Conservation (phyloP, 2,113 vertebrate genomes). For the Sisor rabdophorus region DNA sequence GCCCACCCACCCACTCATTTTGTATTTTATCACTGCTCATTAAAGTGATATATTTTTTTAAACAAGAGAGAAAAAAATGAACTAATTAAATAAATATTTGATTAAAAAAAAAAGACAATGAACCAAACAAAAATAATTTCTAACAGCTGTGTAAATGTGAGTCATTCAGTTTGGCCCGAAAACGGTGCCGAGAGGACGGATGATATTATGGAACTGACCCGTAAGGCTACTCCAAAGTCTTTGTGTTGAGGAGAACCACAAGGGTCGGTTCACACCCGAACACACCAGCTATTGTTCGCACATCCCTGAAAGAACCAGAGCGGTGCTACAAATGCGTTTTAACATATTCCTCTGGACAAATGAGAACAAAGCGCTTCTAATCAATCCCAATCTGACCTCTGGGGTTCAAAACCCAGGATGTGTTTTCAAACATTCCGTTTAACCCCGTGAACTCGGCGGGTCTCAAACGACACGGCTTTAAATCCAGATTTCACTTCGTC, state of each 20-base stretch:
- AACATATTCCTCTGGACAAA: not conserved
- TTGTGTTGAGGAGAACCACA: constrained; percentile 12
- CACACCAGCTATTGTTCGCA: constrained; percentile 20
- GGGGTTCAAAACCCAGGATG: not conserved
- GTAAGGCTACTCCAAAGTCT: constrained; percentile 9
- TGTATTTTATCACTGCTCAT: too few species aligned
- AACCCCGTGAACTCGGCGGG: not conserved
- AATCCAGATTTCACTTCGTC: not conserved
- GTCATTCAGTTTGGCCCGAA: not conserved
- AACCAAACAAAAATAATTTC: too few species aligned
- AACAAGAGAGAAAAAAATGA: too few species aligned
- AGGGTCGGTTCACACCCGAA: constrained; percentile 23
- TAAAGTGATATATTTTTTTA: too few species aligned
- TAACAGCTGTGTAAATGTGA: not conserved
- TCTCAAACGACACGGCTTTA: not conserved
- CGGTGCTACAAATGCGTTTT: not conserved
- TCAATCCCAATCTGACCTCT: not conserved
- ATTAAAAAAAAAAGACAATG: too few species aligned
- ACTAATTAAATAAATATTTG: too few species aligned
- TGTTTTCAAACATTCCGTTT: not conserved
- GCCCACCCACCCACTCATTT: too few species aligned
- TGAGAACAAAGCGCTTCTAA: not conserved
- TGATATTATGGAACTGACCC: constrained; percentile 10
- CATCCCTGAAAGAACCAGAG: not conserved
- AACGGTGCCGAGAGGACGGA: not conserved